Base-by-base conservation (phyloP, 2,797 vertebrate species). In the Hoplostethus atlanticus region DNA sequence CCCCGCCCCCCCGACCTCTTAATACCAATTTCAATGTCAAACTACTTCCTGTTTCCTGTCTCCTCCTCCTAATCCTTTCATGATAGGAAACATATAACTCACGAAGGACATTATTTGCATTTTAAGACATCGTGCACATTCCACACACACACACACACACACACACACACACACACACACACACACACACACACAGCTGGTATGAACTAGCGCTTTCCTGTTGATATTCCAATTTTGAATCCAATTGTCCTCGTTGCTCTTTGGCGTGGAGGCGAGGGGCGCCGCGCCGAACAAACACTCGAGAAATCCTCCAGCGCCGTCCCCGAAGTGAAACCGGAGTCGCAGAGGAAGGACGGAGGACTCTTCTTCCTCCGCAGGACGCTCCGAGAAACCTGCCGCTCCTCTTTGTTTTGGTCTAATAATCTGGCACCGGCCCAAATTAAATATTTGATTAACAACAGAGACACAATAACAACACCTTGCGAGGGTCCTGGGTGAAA, bases 391-490 rank as follows among this genome's bases (percentile, higher is more conserved):
- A 21, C 21, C 61, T 6, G 46, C 31, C n/a, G 62, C 25, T 69
- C 65, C 16, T 80, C 68, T 77, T 73, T 61, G 79, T 84, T 52
- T 70, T 12, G 63, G 51, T 62, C 40, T 21, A 55, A 68, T 71
- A 72, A 77, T 71, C 64, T 54, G 79, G 80, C 68, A 25, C 7
- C 2, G 1, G 47, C 28, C 13, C 73, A 81, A 80, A 85, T 84
- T 55, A 77, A 85, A 88, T 78, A 79, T 85, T 81, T 84, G 77
- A 84, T 83, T 83, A 71, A 79, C 69, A 69, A 53, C 58, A 52
- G 47, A 31, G 51, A 50, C 81, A 84, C 77, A 87, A 82, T 82
- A 89, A 84, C 58, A 51, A 71, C 85, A 87, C 76, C 80, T 85
- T 76, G 76, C 42, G 68, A 65, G 1, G 73, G 72, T 77, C 77